Evolutionary conservation across 2,888 invertebrate species (phyloP), one percentile per base, ranked within the genome.

Genomic region (Bibio marci): DNA sequence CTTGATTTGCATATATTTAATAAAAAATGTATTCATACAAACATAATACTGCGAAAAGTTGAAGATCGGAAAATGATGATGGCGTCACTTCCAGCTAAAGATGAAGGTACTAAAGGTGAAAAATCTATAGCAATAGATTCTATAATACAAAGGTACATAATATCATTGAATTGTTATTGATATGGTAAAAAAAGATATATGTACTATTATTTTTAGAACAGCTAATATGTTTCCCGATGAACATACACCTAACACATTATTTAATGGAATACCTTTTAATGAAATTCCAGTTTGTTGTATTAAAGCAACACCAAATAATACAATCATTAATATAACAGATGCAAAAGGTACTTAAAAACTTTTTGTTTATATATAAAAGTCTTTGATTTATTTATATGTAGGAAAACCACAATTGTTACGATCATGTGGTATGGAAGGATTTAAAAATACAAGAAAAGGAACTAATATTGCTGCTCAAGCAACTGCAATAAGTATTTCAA

Each of bases 391-490:
- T 25, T 10, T n/a, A 34, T 5, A 19, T 4, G 4, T 30, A 5
- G 7, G 12, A 36, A 26, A 22, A 7, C 13, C 13, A 30, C 14
- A 35, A 27, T 15, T 32, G 11, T 37, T 38, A 35, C 41, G 77
- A 30, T 80, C 83, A 1, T 82, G 87, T 63, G 92, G 94, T 1
- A 69, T 79, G 49, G 94, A 94, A 58, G 95, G 95, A 5, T 97
- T 92, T 54, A 92, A 90, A 62, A 87, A 94, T 58, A 78, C 91
- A 0, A 77, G 81, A 49, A 95, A 95, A 62, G 94, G 94, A 44
- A 95, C 95, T 4, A 94, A 91, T 56, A 81, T 95, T 52, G 95
- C 95, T 30, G 95, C 92, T 2, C 94, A 97, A 63, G 85, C 92
- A 11, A 86, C 92, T 18, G 94, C 87, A 18, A 75, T 91, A 39